Percentiles rank a stretch among this genome's conserved stretches.
Conservation (phyloP, 2,888 invertebrate species). For the Neoitamus cyanurus region DNA sequence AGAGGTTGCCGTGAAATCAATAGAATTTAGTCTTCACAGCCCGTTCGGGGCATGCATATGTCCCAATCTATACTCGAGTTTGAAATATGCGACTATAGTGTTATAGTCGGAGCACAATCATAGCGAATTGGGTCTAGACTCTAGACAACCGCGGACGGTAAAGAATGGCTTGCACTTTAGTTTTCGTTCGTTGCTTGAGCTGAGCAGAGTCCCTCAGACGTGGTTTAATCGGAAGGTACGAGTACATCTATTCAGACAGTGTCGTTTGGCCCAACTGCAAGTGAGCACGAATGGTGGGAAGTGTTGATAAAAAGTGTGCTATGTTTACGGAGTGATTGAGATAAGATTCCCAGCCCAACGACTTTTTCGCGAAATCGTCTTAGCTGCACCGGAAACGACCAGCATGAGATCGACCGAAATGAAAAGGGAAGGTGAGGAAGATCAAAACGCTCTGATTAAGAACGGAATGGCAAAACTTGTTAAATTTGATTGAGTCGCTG, state of each 20-base stretch:
- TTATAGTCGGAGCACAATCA: not conserved
- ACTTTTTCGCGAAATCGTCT: slow-evolving; percentile 2
- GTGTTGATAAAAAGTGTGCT: slow-evolving; percentile 11
- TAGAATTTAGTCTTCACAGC: not conserved
- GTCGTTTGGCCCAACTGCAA: not conserved
- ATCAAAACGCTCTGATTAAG: not conserved
- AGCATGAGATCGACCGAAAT: slow-evolving; percentile 29
- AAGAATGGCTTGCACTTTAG: slow-evolving; percentile 33
- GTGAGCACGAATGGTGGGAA: not conserved
- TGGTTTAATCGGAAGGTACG: not conserved
- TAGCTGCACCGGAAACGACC: not conserved
- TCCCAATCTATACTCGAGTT: not conserved
- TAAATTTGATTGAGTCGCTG: slow-evolving; percentile 1
- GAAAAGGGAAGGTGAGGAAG: slow-evolving; percentile 40
- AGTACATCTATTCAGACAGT: not conserved
- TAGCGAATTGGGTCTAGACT: not conserved
- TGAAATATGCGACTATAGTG: not conserved
- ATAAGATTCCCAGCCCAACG: not conserved
- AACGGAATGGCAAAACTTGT: not conserved
- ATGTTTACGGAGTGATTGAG: slow-evolving; percentile 22
- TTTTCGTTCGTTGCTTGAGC: slow-evolving; percentile 27
- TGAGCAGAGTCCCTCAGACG: not conserved
- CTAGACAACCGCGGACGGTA: not conserved
- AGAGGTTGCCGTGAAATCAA: not conserved
- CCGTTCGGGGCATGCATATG: not conserved